Percentiles rank a stretch among this genome's conserved stretches.
phyloP scores from a whole-genome alignment of 2,113 vertebrate genomes.

The Festucalex cinctus region DNA sequence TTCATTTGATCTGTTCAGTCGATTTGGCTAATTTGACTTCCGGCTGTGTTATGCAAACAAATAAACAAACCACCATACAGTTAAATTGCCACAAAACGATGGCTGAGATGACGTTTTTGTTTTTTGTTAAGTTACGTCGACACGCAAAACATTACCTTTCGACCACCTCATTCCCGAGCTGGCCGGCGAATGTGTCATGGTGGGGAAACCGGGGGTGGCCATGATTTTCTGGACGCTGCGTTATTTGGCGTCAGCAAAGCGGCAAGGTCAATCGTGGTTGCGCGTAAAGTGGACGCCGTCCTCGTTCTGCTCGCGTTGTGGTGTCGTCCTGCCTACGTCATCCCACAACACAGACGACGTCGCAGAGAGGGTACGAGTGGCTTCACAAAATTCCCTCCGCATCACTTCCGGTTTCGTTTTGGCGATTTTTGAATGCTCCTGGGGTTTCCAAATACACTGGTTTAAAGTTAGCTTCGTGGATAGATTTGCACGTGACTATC shows the following conservation, averaged over 20 bases:
- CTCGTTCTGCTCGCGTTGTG: background rate
- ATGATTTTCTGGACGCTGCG: slow-evolving; percentile 23
- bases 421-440: background rate
- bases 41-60: background rate
- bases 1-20: no score
- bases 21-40: background rate
- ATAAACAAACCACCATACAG: background rate
- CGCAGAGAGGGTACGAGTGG: background rate
- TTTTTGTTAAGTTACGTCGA: background rate
- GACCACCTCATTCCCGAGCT: slow-evolving; percentile 51
- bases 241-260: background rate
- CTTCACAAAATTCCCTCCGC: fast-evolving
- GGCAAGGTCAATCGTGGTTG: slow-evolving; percentile 53
- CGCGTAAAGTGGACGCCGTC: slow-evolving; percentile 25
- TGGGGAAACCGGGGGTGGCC: slow-evolving; percentile 24
- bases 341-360: slow-evolving; percentile 18
- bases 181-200: slow-evolving; percentile 16
- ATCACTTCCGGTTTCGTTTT: background rate
- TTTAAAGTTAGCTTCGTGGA: background rate
- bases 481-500: background rate
- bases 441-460: no score
- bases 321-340: slow-evolving; percentile 22
- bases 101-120: background rate
- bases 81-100: background rate
- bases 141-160: slow-evolving; percentile 58